phyloP scores from a whole-genome alignment of 53 echinoderm and acorn worm species.

The Mesocentrotus franciscanus region DNA sequence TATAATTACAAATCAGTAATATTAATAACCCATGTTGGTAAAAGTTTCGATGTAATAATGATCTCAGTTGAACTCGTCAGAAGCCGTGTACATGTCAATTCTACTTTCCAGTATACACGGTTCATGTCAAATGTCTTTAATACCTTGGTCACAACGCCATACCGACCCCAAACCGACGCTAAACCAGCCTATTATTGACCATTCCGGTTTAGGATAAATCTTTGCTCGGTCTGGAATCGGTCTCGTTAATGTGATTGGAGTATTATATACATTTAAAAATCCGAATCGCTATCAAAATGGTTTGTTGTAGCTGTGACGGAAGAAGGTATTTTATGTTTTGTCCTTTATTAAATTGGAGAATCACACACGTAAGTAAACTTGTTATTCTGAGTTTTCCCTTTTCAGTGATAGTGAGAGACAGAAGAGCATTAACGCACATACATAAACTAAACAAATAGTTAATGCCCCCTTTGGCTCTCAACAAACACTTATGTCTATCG shows the following conservation, averaged over 20 bases:
- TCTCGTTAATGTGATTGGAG: no score
- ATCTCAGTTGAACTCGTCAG: not conserved
- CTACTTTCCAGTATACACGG: not conserved
- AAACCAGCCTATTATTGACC: no score
- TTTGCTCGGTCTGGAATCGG: no score
- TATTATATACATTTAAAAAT: not conserved
- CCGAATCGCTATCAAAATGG: slow-evolving; percentile 32
- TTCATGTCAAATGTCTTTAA: not conserved
- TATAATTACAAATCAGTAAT: not conserved
- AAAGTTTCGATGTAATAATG: not conserved
- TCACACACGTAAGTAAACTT: slow-evolving; percentile 10
- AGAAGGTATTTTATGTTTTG: slow-evolving; percentile 20
- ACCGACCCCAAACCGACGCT: no score
- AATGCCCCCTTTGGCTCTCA: not conserved
- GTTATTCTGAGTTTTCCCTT: not conserved
- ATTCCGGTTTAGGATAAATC: no score
- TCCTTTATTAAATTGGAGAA: slow-evolving; percentile 33
- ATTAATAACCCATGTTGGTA: not conserved
- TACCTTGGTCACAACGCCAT: no score
- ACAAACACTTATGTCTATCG: not conserved
- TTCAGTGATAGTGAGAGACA: not conserved
- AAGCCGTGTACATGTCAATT: not conserved
- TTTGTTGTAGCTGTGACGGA: slow-evolving; percentile 13
- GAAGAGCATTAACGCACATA: not conserved
- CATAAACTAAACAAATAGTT: no score